Evolutionary conservation across 1,140 invertebrate species (phyloP).

Genomic region (Drosophila ambigua): DNA sequence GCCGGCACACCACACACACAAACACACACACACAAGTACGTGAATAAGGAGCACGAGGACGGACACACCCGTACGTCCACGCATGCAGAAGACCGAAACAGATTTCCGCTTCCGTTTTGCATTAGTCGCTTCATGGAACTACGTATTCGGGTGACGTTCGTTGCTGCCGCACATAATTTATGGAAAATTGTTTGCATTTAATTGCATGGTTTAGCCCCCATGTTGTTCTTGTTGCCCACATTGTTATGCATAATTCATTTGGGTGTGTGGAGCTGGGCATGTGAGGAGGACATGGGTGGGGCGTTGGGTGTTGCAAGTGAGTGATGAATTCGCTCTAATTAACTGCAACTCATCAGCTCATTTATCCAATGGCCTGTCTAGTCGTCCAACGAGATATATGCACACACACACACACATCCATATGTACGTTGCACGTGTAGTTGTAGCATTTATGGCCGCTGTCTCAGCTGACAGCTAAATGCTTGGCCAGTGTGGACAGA

Average conservation of each 20-base stretch:
- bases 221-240: constrained; percentile 29
- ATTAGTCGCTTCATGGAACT: constrained; percentile 62
- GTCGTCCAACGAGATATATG: constrained; percentile 43
- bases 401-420: constrained; percentile 2
- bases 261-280: constrained; percentile 1
- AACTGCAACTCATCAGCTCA: constrained; percentile 65
- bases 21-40: not conserved
- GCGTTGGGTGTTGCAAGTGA: constrained; percentile 24
- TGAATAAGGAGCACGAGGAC: not conserved
- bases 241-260: constrained; percentile 65
- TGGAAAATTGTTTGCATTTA: constrained; percentile 80
- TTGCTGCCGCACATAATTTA: constrained; percentile 70
- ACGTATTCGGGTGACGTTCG: constrained; percentile 34
- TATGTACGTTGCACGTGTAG: not conserved
- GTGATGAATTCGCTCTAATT: constrained; percentile 73
- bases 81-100: constrained; percentile 46
- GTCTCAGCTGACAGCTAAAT: constrained; percentile 1
- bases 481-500: too few relatives aligned
- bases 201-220: constrained; percentile 53
- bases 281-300: constrained; percentile 9
- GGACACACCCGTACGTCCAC: not conserved
- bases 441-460: constrained; percentile 8
- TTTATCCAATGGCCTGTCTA: constrained; percentile 54
- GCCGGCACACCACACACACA: constrained; percentile 11
- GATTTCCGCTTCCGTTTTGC: constrained; percentile 76